Conservation (phyloP, 1,140 invertebrate species). For the Heterodera schachtii region DNA sequence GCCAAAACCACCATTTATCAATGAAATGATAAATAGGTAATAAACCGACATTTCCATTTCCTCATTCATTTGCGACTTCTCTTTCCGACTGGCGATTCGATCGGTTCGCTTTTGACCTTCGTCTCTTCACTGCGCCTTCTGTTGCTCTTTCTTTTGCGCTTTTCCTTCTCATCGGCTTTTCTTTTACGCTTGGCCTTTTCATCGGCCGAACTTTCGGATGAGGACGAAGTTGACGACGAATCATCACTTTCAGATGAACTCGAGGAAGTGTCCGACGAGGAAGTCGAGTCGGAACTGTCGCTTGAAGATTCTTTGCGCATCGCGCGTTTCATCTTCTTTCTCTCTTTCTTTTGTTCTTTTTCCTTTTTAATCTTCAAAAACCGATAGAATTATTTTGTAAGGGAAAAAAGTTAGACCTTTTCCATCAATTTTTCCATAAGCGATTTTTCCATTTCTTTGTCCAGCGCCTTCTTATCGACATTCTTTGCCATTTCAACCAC, state of each 20-base stretch:
- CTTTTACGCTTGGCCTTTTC: conserved; percentile 3
- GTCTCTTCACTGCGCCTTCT: neutral
- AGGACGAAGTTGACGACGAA: neutral
- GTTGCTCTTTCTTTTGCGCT: neutral
- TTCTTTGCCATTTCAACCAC: conserved; percentile 21
- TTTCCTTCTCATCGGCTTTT: neutral
- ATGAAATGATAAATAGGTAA: too few relatives aligned
- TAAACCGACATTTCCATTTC: neutral
- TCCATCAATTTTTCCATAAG: conserved; percentile 48
- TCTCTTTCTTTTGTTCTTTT: conserved; percentile 42
- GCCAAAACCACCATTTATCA: too few relatives aligned
- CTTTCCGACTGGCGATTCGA: conserved; percentile 6
- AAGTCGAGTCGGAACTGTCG: conserved; percentile 38
- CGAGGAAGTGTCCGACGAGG: conserved; percentile 42
- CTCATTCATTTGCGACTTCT: neutral
- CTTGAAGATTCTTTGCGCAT: conserved; percentile 34
- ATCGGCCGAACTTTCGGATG: neutral
- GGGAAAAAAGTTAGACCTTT: conserved; percentile 9
- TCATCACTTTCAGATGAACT: conserved; percentile 24
- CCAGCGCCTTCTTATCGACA: conserved; percentile 28
- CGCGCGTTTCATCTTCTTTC: conserved; percentile 28
- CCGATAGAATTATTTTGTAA: neutral
- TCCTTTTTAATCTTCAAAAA: conserved; percentile 36
- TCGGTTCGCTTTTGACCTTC: neutral
- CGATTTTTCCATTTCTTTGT: conserved; percentile 44